Evolutionary conservation across 1,140 invertebrate genomes (phyloP).

Genomic region (Diploscapter pachys): DNA sequence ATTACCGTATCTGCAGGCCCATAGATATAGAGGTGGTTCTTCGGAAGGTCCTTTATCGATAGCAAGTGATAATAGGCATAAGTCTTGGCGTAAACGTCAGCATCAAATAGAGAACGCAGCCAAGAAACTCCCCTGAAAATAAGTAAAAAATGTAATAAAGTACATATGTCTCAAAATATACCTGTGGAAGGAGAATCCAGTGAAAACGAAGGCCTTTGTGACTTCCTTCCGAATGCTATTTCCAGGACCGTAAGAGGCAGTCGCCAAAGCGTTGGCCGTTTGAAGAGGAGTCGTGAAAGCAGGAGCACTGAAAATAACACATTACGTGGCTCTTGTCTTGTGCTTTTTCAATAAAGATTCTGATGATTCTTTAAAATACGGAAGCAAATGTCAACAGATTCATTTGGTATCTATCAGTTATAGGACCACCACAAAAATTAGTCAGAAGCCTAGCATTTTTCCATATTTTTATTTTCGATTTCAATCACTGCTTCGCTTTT

Average conservation of each 20-base stretch:
- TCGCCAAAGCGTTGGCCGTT: slow-evolving; percentile 43
- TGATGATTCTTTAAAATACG: too few relatives aligned
- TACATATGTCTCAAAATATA: slow-evolving; percentile 14
- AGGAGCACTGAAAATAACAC: slow-evolving; percentile 38
- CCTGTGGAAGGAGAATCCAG: slow-evolving; percentile 42
- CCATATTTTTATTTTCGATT: too few relatives aligned
- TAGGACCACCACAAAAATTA: too few relatives aligned
- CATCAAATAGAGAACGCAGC: slow-evolving; percentile 52
- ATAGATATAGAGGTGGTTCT: slow-evolving; percentile 71
- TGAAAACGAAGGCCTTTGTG: slow-evolving; percentile 31
- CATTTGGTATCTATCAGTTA: too few relatives aligned
- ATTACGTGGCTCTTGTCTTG: background rate
- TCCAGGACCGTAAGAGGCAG: slow-evolving; percentile 54
- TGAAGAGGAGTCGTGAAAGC: slow-evolving; percentile 45
- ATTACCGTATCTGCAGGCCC: slow-evolving; percentile 68
- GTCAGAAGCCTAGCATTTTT: too few relatives aligned
- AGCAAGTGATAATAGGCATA: slow-evolving; percentile 59
- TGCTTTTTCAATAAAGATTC: too few relatives aligned
- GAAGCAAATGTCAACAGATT: too few relatives aligned
- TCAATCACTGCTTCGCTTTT: too few relatives aligned
- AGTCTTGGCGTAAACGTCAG: slow-evolving; percentile 60
- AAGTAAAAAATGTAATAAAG: background rate
- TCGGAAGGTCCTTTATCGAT: slow-evolving; percentile 65
- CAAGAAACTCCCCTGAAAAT: slow-evolving; percentile 33
- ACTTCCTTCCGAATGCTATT: slow-evolving; percentile 24